Evolutionary conservation across 2,888 invertebrate species (phyloP).

Genomic region (Melieria picta): DNA sequence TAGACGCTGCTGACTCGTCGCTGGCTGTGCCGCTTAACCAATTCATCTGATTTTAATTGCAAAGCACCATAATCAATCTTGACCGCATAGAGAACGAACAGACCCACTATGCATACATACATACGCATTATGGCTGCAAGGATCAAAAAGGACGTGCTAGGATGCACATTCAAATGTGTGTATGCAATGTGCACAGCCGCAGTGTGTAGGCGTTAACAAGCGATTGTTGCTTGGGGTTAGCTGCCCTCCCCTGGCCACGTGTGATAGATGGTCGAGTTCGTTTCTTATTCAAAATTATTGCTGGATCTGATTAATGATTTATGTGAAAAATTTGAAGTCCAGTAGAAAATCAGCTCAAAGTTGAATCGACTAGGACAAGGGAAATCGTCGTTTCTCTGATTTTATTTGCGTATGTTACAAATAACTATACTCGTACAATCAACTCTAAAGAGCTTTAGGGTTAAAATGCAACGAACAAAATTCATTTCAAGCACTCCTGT

Average conservation of each 20-base stretch:
- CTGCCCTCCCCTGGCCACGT: background rate
- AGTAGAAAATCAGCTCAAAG: no score
- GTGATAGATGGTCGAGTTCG: no score
- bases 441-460: no score
- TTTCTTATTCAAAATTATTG: no score
- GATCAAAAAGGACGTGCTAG: constrained; percentile 29
- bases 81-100: constrained; percentile 47
- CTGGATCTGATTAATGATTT: no score
- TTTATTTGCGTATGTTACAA: no score
- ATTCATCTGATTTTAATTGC: constrained; percentile 9
- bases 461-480: no score
- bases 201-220: constrained; percentile 29
- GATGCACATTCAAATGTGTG: constrained; percentile 11
- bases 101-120: background rate
- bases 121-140: constrained; percentile 13
- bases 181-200: background rate
- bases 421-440: no score
- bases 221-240: constrained; percentile 31
- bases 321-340: no score
- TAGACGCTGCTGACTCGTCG: constrained; percentile 4
- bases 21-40: constrained; percentile 16
- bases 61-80: constrained; percentile 62
- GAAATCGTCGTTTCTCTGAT: no score
- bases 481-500: no score
- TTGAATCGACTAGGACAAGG: no score